Evolutionary conservation across 2,797 vertebrate species (phyloP), one percentile per base, ranked within the genome.

Genomic region (Momotus momota): DNA sequence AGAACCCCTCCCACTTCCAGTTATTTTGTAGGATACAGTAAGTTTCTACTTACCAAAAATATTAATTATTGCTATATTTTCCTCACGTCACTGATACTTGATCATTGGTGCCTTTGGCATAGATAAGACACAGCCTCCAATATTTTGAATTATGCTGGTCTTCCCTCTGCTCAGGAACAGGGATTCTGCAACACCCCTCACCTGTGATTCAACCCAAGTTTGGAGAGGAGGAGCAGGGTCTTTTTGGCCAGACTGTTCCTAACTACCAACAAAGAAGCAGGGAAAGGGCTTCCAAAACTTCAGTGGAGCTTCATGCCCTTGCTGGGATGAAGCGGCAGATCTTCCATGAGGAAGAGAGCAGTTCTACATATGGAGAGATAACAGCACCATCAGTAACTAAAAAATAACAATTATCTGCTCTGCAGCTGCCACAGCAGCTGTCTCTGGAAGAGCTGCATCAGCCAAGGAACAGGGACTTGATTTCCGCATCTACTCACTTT

Each of bases 341-440:
- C 14, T 60, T 82, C 19, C 40, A 66, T 0, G 0, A 81, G 12
- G 14, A 86, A 60, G 8, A 45, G 38, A 55, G 13, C 16, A 83
- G 52, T 38, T 54, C 33, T 58, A 27, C 38, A 71, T n/a, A 58
- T 31, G 14, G 21, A 82, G 35, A 73, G 3, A 7, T 45, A 88
- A 88, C 0, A 1, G 31, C 27, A 92, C 12, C 27, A 55, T 0
- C 2, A 27, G 14, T 38, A 94, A 79, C 57, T n/a, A 33, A 69
- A 83, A 86, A 23, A 1, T 3, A 19, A 33, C 0, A 2, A 15
- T 0, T 0, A 65, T 65, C 29, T 81, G 54, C 51, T 91, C 54
- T 60, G 49, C 70, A 91, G 75, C 31, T 46, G 83, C n/a, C 15
- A 52, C 29, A 27, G 35, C 27, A 86, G 22, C 51, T 75, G 26